A percentile compares a stretch with the other conserved stretches of the same genome.
Evolutionary conservation across 2,797 vertebrate genomes (phyloP).

Genomic region (Sciaenops ocellatus): DNA sequence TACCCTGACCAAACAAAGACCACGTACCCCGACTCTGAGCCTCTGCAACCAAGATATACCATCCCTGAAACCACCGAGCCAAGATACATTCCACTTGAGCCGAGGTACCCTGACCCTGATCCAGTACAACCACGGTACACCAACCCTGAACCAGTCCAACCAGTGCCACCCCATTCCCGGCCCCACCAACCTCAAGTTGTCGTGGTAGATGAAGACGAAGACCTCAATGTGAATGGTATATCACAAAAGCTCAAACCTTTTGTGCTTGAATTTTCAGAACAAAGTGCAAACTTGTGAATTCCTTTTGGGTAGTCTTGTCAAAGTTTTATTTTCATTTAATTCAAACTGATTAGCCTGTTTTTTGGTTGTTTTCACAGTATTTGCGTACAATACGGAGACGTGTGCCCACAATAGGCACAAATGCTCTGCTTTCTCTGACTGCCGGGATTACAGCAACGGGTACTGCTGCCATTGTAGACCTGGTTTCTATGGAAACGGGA

Average conservation of each 20-base stretch:
- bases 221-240: constrained; percentile 90
- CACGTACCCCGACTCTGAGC: constrained; percentile 15
- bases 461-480: constrained; percentile 92
- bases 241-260: not conserved
- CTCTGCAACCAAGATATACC: not conserved
- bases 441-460: constrained; percentile 88
- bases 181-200: constrained; percentile 86
- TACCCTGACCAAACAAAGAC: not conserved
- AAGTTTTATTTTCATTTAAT: not conserved
- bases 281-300: not conserved
- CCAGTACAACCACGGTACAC: constrained; percentile 33
- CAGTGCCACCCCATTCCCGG: constrained; percentile 45
- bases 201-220: constrained; percentile 88
- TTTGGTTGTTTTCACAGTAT: constrained; percentile 83
- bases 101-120: constrained; percentile 16
- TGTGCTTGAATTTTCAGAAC: not conserved
- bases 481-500: constrained; percentile 94
- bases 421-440: constrained; percentile 90
- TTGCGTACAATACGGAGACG: constrained; percentile 88
- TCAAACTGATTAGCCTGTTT: not conserved
- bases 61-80: not conserved
- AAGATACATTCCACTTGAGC: not conserved
- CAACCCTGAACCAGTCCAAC: constrained; percentile 62
- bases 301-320: not conserved
- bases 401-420: constrained; percentile 88